A percentile compares a stretch with the other conserved stretches of the same genome.
Conservation (phyloP, 2,113 vertebrate genomes). For the Trogon melanurus region DNA sequence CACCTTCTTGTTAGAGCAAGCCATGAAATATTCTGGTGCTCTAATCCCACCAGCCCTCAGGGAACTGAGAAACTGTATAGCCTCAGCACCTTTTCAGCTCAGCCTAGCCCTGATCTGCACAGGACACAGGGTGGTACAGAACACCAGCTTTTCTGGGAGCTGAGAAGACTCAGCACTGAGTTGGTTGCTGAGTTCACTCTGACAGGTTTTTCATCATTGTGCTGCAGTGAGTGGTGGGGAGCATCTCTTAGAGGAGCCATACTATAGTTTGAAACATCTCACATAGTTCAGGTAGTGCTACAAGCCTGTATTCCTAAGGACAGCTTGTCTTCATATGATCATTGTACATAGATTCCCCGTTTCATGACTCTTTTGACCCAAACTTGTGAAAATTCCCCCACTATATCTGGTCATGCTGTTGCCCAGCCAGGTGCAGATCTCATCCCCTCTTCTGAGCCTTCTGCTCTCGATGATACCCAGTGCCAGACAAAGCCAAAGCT, state of each 20-base stretch:
- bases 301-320: background rate
- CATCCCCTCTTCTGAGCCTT: background rate
- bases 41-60: background rate
- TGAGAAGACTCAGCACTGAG: background rate
- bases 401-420: background rate
- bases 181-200: background rate
- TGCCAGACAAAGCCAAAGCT: background rate
- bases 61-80: background rate
- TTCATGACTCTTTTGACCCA: background rate
- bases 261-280: background rate
- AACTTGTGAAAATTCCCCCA: background rate
- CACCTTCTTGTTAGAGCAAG: background rate
- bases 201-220: background rate
- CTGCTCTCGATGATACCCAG: background rate
- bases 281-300: background rate
- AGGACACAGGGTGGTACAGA: background rate
- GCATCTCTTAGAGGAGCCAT: background rate
- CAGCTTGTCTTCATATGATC: background rate
- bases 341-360: background rate
- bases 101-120: background rate
- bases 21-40: background rate
- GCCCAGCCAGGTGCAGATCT: background rate
- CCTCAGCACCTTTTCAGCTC: background rate
- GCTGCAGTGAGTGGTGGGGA: background rate
- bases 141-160: background rate